phyloP scores from a whole-genome alignment of 2,113 vertebrate species.

The Sander lucioperca region DNA sequence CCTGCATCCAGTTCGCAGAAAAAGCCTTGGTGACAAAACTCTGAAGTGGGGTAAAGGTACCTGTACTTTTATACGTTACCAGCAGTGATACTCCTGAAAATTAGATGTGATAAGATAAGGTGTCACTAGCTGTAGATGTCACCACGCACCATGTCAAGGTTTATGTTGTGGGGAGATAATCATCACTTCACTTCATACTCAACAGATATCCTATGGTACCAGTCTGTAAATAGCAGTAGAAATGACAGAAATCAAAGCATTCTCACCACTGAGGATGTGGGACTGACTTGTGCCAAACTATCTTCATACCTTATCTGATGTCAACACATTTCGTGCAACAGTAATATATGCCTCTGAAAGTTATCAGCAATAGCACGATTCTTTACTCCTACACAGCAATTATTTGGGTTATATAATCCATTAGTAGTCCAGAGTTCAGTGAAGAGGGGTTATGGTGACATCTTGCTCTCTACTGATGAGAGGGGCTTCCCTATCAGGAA shows the following conservation, averaged over 20 bases:
- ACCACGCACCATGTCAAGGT: background rate
- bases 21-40: background rate
- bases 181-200: background rate
- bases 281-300: background rate
- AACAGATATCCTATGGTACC: no score
- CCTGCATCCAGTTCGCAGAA: background rate
- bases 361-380: conserved; percentile 1
- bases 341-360: background rate
- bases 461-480: background rate
- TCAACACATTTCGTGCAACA: background rate
- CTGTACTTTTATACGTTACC: background rate
- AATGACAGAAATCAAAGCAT: background rate
- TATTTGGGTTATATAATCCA: conserved; percentile 14
- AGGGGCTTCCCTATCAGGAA: background rate
- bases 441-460: background rate
- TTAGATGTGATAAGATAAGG: conserved; percentile 22
- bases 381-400: background rate
- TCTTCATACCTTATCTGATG: conserved; percentile 29
- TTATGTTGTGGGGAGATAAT: background rate
- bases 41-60: background rate
- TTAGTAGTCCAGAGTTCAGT: conserved; percentile 58
- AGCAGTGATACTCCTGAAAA: background rate
- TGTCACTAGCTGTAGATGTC: background rate
- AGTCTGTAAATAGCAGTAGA: background rate
- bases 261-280: background rate